A percentile compares a stretch with the other conserved stretches of the same genome.
phyloP scores from a whole-genome alignment of 2,888 invertebrate species.

The Rosalia funebris region DNA sequence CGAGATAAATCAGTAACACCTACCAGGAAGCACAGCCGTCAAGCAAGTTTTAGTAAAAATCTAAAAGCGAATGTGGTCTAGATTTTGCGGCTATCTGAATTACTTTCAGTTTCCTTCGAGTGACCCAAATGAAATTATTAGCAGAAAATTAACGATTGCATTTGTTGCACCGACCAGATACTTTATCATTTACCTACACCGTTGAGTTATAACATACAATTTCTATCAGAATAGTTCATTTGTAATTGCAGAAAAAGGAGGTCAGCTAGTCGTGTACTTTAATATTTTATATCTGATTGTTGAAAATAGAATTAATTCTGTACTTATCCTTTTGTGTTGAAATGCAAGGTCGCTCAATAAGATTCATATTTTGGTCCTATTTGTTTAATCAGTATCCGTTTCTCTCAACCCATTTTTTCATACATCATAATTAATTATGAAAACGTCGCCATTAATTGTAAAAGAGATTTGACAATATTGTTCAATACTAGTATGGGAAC shows the following conservation, averaged over 20 bases:
- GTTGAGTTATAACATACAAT: neutral
- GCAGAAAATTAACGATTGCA: neutral
- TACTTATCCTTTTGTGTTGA: no score
- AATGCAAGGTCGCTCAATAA: no score
- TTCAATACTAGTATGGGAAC: no score
- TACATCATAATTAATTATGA: no score
- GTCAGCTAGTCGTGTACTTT: no score
- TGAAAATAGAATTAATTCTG: no score
- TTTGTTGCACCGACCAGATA: neutral
- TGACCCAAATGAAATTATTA: conserved; percentile 22
- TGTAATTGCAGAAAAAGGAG: neutral
- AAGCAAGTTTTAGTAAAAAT: conserved; percentile 12
- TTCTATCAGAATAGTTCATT: neutral
- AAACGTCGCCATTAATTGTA: no score
- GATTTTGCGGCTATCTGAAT: conserved; percentile 3
- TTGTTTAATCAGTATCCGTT: no score
- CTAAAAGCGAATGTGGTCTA: conserved; percentile 25
- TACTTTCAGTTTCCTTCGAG: conserved; percentile 25
- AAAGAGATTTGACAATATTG: no score
- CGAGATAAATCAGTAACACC: neutral
- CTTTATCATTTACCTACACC: neutral
- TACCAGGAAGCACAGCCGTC: conserved; percentile 17
- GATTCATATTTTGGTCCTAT: no score
- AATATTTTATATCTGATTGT: no score
- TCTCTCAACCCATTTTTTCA: no score